Percentiles rank a stretch among this genome's conserved stretches.
phyloP scores from a whole-genome alignment of 2,888 invertebrate genomes.

The Erynnis tages region DNA sequence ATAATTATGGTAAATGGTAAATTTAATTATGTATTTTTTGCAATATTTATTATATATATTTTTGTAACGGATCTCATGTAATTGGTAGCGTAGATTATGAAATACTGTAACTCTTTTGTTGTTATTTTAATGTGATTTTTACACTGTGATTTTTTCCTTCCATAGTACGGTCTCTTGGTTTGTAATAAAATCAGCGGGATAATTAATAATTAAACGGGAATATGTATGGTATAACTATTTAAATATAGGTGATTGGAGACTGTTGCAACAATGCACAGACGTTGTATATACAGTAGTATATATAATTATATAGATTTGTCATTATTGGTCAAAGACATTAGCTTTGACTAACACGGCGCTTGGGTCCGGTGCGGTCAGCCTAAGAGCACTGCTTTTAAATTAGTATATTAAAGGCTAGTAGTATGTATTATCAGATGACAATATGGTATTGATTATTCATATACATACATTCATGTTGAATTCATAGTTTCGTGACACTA shows the following conservation, averaged over 20 bases:
- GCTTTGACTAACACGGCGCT: constrained; percentile 34
- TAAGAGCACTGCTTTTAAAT: constrained; percentile 43
- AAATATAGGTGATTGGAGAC: constrained; percentile 36
- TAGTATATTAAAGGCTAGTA: constrained; percentile 39
- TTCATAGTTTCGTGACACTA: constrained; percentile 40
- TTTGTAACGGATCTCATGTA: constrained; percentile 68
- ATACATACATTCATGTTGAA: constrained; percentile 37
- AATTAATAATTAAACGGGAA: constrained; percentile 52
- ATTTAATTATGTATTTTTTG: constrained; percentile 61
- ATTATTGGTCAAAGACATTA: constrained; percentile 19
- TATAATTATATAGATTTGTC: constrained; percentile 7
- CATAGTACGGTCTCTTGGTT: constrained; percentile 37
- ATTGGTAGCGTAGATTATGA: constrained; percentile 35
- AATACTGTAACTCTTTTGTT: constrained; percentile 39
- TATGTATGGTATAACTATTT: constrained; percentile 36
- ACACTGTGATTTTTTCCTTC: constrained; percentile 67
- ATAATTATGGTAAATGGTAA: constrained; percentile 45
- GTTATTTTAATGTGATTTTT: constrained; percentile 56
- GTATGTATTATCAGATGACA: constrained; percentile 57
- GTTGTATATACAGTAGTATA: constrained; percentile 8
- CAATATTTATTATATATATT: constrained; percentile 64
- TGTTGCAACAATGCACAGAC: constrained; percentile 28
- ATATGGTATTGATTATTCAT: constrained; percentile 56
- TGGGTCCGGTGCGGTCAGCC: constrained; percentile 30
- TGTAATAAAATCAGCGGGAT: constrained; percentile 48